Percentiles rank a stretch among this genome's conserved stretches.
These are phyloP conservation scores for Zootoca vivipara DNA, from an alignment of 2,113 vertebrate species.

Conservation along the genomic window DNA sequence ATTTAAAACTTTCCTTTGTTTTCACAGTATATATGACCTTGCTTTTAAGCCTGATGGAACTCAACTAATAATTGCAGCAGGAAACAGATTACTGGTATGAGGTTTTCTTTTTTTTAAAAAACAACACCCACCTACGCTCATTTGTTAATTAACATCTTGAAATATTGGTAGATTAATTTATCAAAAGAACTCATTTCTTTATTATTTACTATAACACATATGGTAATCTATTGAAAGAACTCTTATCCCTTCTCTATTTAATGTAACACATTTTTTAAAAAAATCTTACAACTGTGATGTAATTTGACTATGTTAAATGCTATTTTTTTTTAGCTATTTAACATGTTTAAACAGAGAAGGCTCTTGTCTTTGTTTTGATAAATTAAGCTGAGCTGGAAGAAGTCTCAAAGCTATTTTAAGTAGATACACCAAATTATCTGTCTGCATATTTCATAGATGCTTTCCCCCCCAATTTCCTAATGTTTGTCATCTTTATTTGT, in stretches of 20 bases:
- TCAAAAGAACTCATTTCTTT: constrained; percentile 26
- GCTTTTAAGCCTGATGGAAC: constrained; percentile 97
- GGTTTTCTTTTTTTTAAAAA: constrained; percentile 28
- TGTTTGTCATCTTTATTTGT: background rate
- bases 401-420: background rate
- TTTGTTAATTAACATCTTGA: background rate
- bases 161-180: background rate
- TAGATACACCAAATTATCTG: background rate
- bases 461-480: background rate
- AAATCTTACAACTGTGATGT: background rate
- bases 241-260: constrained; percentile 2
- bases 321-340: constrained; percentile 8
- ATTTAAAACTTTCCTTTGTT: constrained; percentile 48
- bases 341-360: constrained; percentile 22
- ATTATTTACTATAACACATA: background rate
- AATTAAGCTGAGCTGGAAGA: constrained; percentile 25
- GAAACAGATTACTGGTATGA: constrained; percentile 92
- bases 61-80: constrained; percentile 95
- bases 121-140: too few species aligned
- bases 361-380: constrained; percentile 37
- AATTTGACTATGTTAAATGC: constrained; percentile 18
- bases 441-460: background rate
- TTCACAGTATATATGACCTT: constrained; percentile 90
- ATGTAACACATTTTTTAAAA: background rate
- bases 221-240: background rate